Conservation (phyloP, 2,888 invertebrate species). For the Scotopteryx bipunctaria region DNA sequence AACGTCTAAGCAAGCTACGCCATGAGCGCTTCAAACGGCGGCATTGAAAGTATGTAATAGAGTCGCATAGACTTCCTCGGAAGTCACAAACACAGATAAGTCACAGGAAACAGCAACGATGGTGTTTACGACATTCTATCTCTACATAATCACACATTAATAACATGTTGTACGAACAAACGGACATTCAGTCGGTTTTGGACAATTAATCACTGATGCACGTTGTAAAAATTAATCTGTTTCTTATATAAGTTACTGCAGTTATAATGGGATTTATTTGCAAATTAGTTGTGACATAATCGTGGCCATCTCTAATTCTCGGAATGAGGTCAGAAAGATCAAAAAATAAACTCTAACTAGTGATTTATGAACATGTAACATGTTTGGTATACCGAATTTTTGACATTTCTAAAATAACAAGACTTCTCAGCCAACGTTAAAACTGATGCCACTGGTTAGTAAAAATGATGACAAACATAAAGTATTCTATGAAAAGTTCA, state of each 20-base stretch:
- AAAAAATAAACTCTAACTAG: too few species aligned
- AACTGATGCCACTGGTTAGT: too few species aligned
- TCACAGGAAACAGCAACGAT: conserved; percentile 8
- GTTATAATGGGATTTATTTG: not conserved
- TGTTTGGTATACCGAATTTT: too few species aligned
- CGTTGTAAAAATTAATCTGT: conserved; percentile 10
- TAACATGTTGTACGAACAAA: conserved; percentile 8
- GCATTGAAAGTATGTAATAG: too few species aligned
- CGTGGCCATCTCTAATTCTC: not conserved
- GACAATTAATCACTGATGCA: conserved; percentile 28
- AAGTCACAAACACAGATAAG: conserved; percentile 7
- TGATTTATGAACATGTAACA: too few species aligned
- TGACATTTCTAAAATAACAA: too few species aligned
- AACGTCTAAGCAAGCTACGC: too few species aligned
- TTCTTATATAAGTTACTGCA: conserved; percentile 2
- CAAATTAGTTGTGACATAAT: conserved; percentile 2
- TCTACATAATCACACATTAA: conserved; percentile 9
- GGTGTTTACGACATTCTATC: conserved; percentile 13
- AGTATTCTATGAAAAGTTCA: too few species aligned
- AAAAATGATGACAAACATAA: too few species aligned
- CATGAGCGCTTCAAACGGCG: too few species aligned
- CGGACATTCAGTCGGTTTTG: conserved; percentile 22
- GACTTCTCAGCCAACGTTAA: too few species aligned
- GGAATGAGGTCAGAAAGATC: not conserved
- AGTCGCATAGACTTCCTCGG: conserved; percentile 3